Evolutionary conservation across 30 jellyfish, hydroid and myxozoan genomes (phyloP).

Genomic region (Mastigias papua): DNA sequence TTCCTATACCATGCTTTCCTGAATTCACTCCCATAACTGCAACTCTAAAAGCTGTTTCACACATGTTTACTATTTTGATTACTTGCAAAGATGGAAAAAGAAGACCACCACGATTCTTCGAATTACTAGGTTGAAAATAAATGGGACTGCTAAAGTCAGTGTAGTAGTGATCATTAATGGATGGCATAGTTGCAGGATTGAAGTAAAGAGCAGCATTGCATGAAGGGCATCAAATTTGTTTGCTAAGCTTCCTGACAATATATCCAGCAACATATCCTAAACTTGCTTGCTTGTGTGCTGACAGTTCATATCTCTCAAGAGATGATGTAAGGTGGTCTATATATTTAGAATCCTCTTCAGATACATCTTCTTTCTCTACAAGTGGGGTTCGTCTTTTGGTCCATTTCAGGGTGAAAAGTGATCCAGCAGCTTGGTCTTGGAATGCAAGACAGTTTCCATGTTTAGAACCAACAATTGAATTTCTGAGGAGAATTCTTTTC

Average conservation of each 20-base stretch:
- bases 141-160: too few species aligned
- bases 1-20: too few species aligned
- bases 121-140: too few species aligned
- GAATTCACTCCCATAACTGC: too few species aligned
- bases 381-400: constrained; percentile 35
- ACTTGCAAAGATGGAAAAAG: too few species aligned
- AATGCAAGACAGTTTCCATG: constrained; percentile 28
- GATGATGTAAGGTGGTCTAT: neutral
- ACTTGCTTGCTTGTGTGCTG: constrained; percentile 44
- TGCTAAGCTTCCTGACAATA: constrained; percentile 21
- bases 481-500: constrained; percentile 44
- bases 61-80: too few species aligned
- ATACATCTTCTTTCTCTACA: neutral
- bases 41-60: too few species aligned
- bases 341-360: constrained; percentile 13
- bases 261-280: constrained; percentile 62
- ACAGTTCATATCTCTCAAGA: neutral
- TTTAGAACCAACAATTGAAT: constrained; percentile 57
- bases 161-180: too few species aligned
- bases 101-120: too few species aligned
- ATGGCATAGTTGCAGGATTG: too few species aligned
- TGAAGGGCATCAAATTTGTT: constrained; percentile 15
- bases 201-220: constrained; percentile 3
- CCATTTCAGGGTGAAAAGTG: constrained; percentile 49
- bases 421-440: constrained; percentile 26